These are phyloP conservation scores for Coendou prehensilis DNA, from an alignment of 2,797 vertebrate genomes.

Conservation along the genomic window DNA sequence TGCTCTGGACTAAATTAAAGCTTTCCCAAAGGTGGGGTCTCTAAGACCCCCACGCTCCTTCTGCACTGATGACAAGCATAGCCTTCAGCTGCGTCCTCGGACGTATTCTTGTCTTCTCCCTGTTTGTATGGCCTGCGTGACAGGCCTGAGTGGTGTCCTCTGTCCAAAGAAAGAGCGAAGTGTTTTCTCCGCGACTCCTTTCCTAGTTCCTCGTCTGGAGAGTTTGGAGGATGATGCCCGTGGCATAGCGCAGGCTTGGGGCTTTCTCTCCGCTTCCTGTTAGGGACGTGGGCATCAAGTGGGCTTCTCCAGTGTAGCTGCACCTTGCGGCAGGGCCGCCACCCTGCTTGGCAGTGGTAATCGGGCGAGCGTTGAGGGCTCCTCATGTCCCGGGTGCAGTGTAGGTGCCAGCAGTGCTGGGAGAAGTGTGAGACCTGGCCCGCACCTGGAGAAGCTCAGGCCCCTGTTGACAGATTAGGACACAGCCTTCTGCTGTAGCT, in stretches of 20 bases:
- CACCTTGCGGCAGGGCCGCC: not conserved
- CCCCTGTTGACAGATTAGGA: not conserved
- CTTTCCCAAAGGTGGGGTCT: not conserved
- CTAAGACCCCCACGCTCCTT: not conserved
- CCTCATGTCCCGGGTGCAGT: not conserved
- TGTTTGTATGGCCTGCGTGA: not conserved
- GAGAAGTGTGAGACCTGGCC: not conserved
- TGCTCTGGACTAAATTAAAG: not conserved
- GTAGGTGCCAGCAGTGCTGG: not conserved
- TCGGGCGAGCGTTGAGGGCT: not conserved
- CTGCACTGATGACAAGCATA: not conserved
- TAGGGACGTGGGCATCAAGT: not conserved
- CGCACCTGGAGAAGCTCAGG: not conserved
- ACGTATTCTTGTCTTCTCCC: not conserved
- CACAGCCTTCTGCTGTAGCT: not conserved
- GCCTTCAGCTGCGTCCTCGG: not conserved
- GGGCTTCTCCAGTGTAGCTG: not conserved
- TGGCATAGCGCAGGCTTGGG: not conserved
- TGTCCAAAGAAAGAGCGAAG: not conserved
- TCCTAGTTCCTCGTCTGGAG: not conserved
- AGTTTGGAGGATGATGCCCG: not conserved
- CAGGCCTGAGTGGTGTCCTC: not conserved
- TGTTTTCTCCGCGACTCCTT: not conserved
- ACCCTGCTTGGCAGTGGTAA: not conserved
- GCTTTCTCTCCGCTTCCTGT: not conserved